Base-by-base conservation (phyloP, 2,113 vertebrate species). In the Ivindomyrus marchei region DNA sequence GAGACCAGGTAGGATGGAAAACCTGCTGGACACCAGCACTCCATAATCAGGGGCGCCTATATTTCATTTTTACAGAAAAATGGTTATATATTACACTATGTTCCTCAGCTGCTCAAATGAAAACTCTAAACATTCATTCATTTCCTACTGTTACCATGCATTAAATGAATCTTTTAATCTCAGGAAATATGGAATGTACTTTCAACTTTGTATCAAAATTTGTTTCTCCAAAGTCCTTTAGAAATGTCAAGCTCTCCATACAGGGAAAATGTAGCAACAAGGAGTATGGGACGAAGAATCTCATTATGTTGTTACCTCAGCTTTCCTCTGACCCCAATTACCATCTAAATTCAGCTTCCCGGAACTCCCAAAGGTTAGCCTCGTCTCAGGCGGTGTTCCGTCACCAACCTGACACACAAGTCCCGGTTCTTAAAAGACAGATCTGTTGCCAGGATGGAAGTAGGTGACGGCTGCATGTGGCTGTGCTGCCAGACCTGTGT, bases 251-350 rank as follows among this genome's bases (percentile, higher is more conserved):
- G 21, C 53, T 88, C 39, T 88, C 53, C 19, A 66, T 66, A 66
- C 87, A 88, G 39, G 19, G 36, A 62, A 88, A 88, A 88, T 45
- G 21, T 45, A 88, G 10, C 36, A 27, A 58, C 27, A 89, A 8
- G 36, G 52, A 27, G 36, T 56, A 1, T 3, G 2, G 52, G 50
- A 89, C 10, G 31, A 89, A 58, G 50, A 89, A 77, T 70, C 89
- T 70, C 52, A 66, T 46, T 90, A 66, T 90, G 83, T 47, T 47
- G 49, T 87, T 66, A 50, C 52, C 77, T 53, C 42, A 53, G 58
- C 62, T 74, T 85, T 45, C 85, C 85, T 87, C 62, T 88, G 89
- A 90, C 89, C 89, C 89, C 89, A 88, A 87, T 90, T 89, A 89
- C 49, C 36, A 42, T 21, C 31, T 62, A 62, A 90, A 45, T 19